Conservation (phyloP, 2,888 invertebrate species). For the Meta bourneti region DNA sequence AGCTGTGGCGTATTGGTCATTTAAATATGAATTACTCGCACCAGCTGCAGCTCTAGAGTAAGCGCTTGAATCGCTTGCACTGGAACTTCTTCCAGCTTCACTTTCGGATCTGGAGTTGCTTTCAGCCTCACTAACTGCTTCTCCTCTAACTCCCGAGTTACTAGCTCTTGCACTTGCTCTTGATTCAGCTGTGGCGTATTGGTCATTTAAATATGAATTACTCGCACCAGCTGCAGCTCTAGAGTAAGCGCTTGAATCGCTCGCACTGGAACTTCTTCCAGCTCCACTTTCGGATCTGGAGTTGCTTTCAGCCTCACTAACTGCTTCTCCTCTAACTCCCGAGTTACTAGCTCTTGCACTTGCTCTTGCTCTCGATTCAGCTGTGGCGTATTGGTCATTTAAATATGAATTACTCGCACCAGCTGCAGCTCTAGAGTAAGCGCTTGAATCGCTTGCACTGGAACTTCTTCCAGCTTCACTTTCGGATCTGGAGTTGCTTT, state of each 20-base stretch:
- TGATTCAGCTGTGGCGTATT: neutral
- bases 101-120: no score
- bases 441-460: no score
- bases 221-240: neutral
- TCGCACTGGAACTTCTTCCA: no score
- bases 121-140: neutral
- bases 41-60: slow-evolving; percentile 8
- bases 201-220: neutral
- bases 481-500: no score
- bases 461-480: no score
- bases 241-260: no score
- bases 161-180: neutral
- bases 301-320: neutral
- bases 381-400: no score
- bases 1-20: neutral
- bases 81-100: no score
- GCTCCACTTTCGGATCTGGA: no score
- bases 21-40: neutral
- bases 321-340: neutral
- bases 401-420: neutral
- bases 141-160: neutral
- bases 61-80: no score
- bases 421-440: no score
- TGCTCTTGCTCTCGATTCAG: neutral
- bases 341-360: neutral